Evolutionary conservation across 2,113 vertebrate species (phyloP), one percentile per base, ranked within the genome.

Genomic region (Oceanodroma tethys): DNA sequence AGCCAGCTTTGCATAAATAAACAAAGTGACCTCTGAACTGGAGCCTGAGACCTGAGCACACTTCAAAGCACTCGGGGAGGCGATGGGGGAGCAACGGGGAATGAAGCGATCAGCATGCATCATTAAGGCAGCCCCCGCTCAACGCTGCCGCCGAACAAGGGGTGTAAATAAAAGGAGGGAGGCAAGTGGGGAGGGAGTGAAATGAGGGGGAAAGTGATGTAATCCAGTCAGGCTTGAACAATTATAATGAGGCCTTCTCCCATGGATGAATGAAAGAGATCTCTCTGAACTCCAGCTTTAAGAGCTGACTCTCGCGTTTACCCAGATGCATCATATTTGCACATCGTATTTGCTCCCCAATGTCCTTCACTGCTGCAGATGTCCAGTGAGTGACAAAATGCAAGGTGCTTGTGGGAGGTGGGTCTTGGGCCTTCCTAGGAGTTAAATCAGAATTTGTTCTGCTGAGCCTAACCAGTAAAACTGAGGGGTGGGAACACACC

Each of bases 1-100:
- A 98, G 95, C 96, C 98, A 97, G 97, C 96, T 98, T 98, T 98
- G 98, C 98, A 98, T 98, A 98, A 98, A 98, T 98, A 98, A 98
- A 98, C 97, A 97, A 93, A 92, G 96, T 92, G 97, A 98, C 98
- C 98, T 97, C 96, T 98, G 98, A 98, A 97, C 98, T 95, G 79
- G 70, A 98, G 97, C 93, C 96, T 94, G 96, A 98, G 97, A 98
- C 96, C 95, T 97, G 96, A 97, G 97, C 96, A 86, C 94, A 97
- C 98, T 98, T 98, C 97, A 98, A 98, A 98, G 98, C 72, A 8
- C 59, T 45, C 81, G 93, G 79, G 89, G 88, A 96, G 81, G 91
- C 0, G 2, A 45, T 58, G 67, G 89, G 68, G 86, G 88, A 47
- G 68, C 59, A 58, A 40, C 5, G 50, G 93, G 83, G 97, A 97